Conservation (phyloP, 1,140 invertebrate species). For the Dinoponera quadriceps region DNA sequence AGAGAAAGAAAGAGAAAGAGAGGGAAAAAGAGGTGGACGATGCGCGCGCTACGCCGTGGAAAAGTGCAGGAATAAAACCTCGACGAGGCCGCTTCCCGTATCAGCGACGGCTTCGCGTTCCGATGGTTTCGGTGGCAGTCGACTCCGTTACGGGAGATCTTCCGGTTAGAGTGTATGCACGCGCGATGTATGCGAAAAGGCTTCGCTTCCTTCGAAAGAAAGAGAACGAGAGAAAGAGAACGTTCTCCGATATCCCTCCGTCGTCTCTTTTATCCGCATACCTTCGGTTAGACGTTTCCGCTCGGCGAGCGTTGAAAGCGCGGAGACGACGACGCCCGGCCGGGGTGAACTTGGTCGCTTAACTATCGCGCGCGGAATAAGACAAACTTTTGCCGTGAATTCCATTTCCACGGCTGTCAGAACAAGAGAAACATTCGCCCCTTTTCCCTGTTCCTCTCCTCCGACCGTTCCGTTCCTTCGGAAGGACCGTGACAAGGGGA, state of each 20-base stretch:
- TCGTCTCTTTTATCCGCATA: constrained; percentile 33
- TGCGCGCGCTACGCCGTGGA: no score
- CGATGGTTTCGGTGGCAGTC: constrained; percentile 22
- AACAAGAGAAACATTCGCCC: constrained; percentile 61
- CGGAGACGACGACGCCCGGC: neutral
- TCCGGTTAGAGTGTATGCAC: neutral
- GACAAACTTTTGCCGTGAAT: constrained; percentile 61
- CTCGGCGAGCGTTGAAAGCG: constrained; percentile 34
- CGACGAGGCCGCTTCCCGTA: neutral
- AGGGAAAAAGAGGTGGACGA: constrained; percentile 7
- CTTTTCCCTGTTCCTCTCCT: neutral
- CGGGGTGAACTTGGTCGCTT: constrained; percentile 45
- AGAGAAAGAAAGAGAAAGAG: neutral
- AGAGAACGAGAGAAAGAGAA: no score
- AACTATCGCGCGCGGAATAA: constrained; percentile 50
- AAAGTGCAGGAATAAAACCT: constrained; percentile 14
- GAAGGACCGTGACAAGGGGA: constrained; percentile 36
- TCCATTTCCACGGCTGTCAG: constrained; percentile 61
- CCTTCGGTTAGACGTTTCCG: constrained; percentile 39
- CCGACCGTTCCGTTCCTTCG: neutral
- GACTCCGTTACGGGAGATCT: constrained; percentile 35
- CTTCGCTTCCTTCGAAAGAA: neutral
- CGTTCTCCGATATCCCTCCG: constrained; percentile 5
- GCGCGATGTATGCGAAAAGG: constrained; percentile 25
- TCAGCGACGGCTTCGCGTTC: constrained; percentile 5